Conservation (phyloP, 2,888 invertebrate species). For the Julus scandinavius region DNA sequence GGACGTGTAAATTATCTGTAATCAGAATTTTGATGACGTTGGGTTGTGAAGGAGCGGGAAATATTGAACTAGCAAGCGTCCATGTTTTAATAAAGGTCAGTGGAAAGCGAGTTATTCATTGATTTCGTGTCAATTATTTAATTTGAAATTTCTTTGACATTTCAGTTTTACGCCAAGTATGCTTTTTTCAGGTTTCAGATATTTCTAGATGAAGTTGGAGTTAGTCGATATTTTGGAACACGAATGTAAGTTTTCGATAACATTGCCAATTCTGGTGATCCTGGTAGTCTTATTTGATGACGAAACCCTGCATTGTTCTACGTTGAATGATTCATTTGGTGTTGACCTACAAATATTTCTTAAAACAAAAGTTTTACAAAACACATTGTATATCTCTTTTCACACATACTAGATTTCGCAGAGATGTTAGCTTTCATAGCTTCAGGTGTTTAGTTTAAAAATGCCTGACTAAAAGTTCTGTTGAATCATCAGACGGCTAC, state of each 20-base stretch:
- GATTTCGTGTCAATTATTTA: neutral
- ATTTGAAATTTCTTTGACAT: neutral
- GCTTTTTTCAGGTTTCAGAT: too few relatives aligned
- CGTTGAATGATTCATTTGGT: neutral
- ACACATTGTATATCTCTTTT: neutral
- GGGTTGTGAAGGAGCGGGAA: constrained; percentile 14
- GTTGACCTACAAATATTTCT: constrained; percentile 28
- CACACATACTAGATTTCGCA: neutral
- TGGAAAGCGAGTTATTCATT: neutral
- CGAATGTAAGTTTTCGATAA: too few relatives aligned
- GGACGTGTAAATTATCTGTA: constrained; percentile 21
- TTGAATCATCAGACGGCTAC: too few relatives aligned
- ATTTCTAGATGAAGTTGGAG: too few relatives aligned
- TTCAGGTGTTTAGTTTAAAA: neutral
- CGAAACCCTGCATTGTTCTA: neutral
- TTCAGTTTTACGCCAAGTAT: neutral
- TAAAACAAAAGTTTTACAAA: neutral
- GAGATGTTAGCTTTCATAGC: neutral
- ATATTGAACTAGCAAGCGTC: constrained; percentile 31
- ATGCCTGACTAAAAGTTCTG: too few relatives aligned
- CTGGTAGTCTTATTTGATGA: neutral
- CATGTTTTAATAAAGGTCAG: constrained; percentile 46
- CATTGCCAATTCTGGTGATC: neutral
- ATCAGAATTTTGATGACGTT: constrained; percentile 25
- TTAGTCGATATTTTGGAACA: too few relatives aligned